Conservation (phyloP, 1,140 invertebrate genomes). For the Drosophila guanche region DNA sequence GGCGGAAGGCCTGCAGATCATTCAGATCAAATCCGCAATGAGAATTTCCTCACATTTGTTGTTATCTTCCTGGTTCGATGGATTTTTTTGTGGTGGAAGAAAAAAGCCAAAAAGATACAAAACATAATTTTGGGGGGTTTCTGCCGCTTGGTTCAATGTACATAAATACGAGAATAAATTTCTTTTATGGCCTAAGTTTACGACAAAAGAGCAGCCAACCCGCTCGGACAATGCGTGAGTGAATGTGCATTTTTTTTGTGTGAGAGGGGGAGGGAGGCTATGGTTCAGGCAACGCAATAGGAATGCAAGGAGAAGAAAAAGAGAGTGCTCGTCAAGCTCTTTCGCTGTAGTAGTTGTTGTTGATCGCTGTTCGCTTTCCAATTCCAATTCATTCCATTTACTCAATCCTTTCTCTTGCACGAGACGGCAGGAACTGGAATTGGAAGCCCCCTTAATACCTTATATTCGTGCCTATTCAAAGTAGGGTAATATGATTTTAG, state of each 20-base stretch:
- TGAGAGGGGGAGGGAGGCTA: constrained; percentile 9
- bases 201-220: constrained; percentile 54
- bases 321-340: too few species aligned
- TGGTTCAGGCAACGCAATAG: constrained; percentile 9
- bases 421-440: constrained; percentile 23
- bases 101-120: constrained; percentile 25
- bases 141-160: constrained; percentile 33
- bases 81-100: constrained; percentile 35
- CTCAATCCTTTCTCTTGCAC: not conserved
- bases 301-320: constrained; percentile 33
- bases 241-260: constrained; percentile 56
- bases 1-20: not conserved
- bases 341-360: too few species aligned
- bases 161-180: constrained; percentile 51
- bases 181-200: constrained; percentile 72
- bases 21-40: constrained; percentile 26
- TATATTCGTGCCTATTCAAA: too few species aligned
- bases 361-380: constrained; percentile 13
- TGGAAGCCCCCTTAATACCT: not conserved
- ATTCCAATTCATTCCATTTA: constrained; percentile 2
- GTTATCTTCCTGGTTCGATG: constrained; percentile 63
- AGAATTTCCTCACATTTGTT: constrained; percentile 39
- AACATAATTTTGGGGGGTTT: constrained; percentile 18
- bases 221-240: constrained; percentile 54
- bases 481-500: too few species aligned